Evolutionary conservation across 2,113 vertebrate genomes (phyloP).

Genomic region (Ammodytes marinus): DNA sequence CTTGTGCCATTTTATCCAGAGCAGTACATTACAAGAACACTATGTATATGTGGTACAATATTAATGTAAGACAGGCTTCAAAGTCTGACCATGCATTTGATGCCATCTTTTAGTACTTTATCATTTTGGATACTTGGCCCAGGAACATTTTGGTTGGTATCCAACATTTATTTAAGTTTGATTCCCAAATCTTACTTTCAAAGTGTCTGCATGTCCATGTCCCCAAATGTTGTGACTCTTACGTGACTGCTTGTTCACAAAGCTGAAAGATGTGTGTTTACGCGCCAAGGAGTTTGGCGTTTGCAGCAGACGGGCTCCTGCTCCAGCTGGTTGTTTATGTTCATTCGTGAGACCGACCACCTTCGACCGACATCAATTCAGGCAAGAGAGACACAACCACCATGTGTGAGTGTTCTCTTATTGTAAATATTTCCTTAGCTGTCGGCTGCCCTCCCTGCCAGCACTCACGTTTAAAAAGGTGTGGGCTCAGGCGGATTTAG

Average conservation of each 20-base stretch:
- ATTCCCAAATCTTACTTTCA: neutral
- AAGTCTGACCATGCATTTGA: neutral
- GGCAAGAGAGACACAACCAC: slow-evolving; percentile 74
- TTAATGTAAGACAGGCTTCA: neutral
- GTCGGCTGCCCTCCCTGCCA: slow-evolving; percentile 69
- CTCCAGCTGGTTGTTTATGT: slow-evolving; percentile 78
- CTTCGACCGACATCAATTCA: slow-evolving; percentile 71
- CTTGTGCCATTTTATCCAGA: no score
- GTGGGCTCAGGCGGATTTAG: slow-evolving; percentile 44
- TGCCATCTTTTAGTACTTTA: neutral
- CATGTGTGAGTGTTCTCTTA: slow-evolving; percentile 69
- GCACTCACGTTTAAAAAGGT: slow-evolving; percentile 50
- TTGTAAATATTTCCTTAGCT: slow-evolving; percentile 86
- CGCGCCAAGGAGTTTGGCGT: slow-evolving; percentile 52
- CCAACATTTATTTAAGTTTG: neutral
- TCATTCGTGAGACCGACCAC: slow-evolving; percentile 74
- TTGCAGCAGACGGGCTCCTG: slow-evolving; percentile 60
- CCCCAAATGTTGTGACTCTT: slow-evolving; percentile 36
- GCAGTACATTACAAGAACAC: no score
- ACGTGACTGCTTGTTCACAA: slow-evolving; percentile 37
- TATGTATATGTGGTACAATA: no score
- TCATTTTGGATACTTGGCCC: neutral
- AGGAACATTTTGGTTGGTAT: neutral
- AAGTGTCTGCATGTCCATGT: neutral
- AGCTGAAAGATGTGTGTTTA: slow-evolving; percentile 73